phyloP scores from a whole-genome alignment of 2,888 invertebrate genomes.

The Leptothorax acervorum region DNA sequence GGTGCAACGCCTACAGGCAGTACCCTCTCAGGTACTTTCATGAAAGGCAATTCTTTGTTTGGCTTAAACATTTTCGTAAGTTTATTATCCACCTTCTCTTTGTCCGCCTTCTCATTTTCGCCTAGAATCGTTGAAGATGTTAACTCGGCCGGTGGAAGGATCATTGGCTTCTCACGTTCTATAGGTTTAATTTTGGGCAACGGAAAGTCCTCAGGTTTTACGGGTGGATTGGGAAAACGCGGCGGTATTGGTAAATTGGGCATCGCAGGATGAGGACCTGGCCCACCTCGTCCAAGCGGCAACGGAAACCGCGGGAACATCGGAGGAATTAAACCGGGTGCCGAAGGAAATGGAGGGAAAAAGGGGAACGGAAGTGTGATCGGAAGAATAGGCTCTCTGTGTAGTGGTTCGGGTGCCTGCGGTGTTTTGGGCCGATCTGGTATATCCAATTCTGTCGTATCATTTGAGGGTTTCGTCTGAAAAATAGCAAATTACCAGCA shows the following conservation, averaged over 20 bases:
- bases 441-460: conserved; percentile 76
- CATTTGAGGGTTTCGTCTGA: conserved; percentile 77
- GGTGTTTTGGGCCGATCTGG: conserved; percentile 84
- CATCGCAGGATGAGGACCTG: conserved; percentile 88
- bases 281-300: conserved; percentile 85
- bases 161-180: conserved; percentile 87
- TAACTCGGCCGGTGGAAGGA: conserved; percentile 86
- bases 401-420: conserved; percentile 80
- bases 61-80: conserved; percentile 73
- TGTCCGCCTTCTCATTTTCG: conserved; percentile 83
- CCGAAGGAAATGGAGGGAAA: conserved; percentile 83
- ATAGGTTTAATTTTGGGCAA: conserved; percentile 85
- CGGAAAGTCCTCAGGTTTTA: conserved; percentile 86
- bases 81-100: conserved; percentile 83
- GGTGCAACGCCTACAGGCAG: conserved; percentile 64
- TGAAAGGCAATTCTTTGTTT: conserved; percentile 73
- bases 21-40: conserved; percentile 59
- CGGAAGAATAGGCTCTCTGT: conserved; percentile 85
- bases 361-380: conserved; percentile 86
- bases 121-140: conserved; percentile 70
- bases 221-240: conserved; percentile 87
- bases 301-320: conserved; percentile 86
- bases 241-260: conserved; percentile 87
- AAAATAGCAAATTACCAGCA: conserved; percentile 62
- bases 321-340: conserved; percentile 89